Conservation (phyloP, 2,113 vertebrate species). For the Cephalopholis sonnerati region DNA sequence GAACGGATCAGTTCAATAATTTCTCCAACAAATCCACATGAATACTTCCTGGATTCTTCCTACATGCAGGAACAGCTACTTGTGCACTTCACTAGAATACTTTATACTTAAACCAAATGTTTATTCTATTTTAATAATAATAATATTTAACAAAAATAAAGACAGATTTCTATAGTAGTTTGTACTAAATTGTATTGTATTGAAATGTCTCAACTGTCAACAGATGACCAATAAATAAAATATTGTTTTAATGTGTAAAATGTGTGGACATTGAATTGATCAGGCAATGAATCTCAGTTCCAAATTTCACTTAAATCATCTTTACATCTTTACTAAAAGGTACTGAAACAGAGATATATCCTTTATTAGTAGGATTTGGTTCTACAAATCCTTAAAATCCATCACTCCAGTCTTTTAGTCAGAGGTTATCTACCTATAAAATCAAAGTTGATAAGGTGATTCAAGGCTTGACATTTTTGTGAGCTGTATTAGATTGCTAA, state of each 20-base stretch:
- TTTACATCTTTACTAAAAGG: background rate
- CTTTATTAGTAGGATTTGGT: background rate
- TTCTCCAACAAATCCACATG: conserved; percentile 72
- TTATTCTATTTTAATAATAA: background rate
- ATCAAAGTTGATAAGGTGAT: background rate
- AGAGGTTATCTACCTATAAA: background rate
- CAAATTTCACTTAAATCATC: background rate
- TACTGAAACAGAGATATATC: background rate
- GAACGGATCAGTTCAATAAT: conserved; percentile 81
- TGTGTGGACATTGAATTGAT: background rate
- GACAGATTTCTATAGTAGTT: background rate
- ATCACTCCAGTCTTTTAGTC: background rate
- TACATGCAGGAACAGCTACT: background rate
- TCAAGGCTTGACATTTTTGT: background rate
- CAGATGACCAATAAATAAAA: background rate
- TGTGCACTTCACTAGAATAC: background rate
- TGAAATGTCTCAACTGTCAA: background rate
- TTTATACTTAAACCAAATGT: background rate
- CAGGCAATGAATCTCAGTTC: background rate
- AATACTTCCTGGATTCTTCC: conserved; percentile 5
- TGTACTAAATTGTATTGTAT: background rate
- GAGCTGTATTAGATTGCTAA: background rate
- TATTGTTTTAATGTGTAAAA: background rate
- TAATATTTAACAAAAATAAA: background rate
- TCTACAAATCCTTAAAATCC: background rate